These are phyloP conservation scores for Portunus trituberculatus DNA, from an alignment of 1,140 invertebrate species.

Conservation along the genomic window DNA sequence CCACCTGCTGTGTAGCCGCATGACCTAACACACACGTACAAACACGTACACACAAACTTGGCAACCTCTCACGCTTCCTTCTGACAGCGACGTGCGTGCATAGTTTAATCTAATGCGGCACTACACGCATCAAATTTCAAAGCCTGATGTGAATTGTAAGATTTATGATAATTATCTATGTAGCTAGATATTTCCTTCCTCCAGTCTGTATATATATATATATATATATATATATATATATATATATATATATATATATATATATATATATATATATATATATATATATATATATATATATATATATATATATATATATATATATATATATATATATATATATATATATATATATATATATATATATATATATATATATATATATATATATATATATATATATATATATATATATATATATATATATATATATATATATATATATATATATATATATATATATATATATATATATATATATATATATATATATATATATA, in stretches of 20 bases:
- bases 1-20: neutral
- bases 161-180: conserved; percentile 15
- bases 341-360: conserved; percentile 27
- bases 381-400: conserved; percentile 27
- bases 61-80: neutral
- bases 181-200: neutral
- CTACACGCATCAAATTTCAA: neutral
- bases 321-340: conserved; percentile 27
- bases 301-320: conserved; percentile 27
- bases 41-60: conserved; percentile 29
- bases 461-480: conserved; percentile 27
- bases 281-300: neutral
- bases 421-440: conserved; percentile 27
- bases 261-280: neutral
- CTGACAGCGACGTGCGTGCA: neutral
- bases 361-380: conserved; percentile 27
- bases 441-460: conserved; percentile 27
- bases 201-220: neutral
- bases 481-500: conserved; percentile 27
- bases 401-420: conserved; percentile 27
- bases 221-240: neutral
- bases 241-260: neutral
- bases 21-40: neutral
- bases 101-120: neutral
- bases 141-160: neutral